Percentiles rank a stretch among this genome's conserved stretches.
phyloP scores from a whole-genome alignment of 2,797 vertebrate genomes.

The Miichthys miiuy region DNA sequence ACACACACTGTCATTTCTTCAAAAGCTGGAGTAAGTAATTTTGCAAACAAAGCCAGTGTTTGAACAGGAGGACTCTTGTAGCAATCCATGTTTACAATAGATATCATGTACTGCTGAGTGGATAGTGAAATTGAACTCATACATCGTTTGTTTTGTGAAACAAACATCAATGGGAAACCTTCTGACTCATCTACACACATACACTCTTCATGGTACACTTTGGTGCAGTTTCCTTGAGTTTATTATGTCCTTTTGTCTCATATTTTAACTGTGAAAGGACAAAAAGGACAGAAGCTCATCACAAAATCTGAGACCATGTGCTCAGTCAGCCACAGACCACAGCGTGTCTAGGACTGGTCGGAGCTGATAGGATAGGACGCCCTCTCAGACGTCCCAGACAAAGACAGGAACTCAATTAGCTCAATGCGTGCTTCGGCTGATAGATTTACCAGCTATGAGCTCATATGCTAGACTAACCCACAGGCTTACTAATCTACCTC shows the following conservation, averaged over 20 bases:
- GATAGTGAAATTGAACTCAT: constrained; percentile 34
- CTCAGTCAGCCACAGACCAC: constrained; percentile 52
- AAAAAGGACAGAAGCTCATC: constrained; percentile 68
- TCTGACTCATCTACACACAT: neutral
- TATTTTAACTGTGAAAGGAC: constrained; percentile 55
- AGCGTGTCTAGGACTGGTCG: constrained; percentile 56
- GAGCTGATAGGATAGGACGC: constrained; percentile 67
- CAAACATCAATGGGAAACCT: constrained; percentile 35
- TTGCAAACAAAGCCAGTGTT: constrained; percentile 69
- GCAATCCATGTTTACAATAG: constrained; percentile 68
- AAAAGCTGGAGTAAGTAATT: constrained; percentile 64
- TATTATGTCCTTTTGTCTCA: constrained; percentile 20
- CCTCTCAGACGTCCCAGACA: constrained; percentile 82
- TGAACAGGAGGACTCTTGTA: constrained; percentile 70
- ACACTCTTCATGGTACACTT: constrained; percentile 17
- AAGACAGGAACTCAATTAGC: constrained; percentile 88
- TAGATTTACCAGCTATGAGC: constrained; percentile 87
- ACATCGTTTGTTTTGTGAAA: constrained; percentile 21
- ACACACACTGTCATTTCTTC: constrained; percentile 53
- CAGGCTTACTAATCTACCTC: constrained; percentile 52
- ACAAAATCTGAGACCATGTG: constrained; percentile 42
- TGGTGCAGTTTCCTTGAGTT: constrained; percentile 17
- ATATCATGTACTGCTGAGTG: constrained; percentile 55
- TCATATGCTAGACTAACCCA: constrained; percentile 75
- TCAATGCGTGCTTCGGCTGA: constrained; percentile 75